Conservation (phyloP, 2,888 invertebrate species). For the Galeopsomyia nigrocyanea region DNA sequence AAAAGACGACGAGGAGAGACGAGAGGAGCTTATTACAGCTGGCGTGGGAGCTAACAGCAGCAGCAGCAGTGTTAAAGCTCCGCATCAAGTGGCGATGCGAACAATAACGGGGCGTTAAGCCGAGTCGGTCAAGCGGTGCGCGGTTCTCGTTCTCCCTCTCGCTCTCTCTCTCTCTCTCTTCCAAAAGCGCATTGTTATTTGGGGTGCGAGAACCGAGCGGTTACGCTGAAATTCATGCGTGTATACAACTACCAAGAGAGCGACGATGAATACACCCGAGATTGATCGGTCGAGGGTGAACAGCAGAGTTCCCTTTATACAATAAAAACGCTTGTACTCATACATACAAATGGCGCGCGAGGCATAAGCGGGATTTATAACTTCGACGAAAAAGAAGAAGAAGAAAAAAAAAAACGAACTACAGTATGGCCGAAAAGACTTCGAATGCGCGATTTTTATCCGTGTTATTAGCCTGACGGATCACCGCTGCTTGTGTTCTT, state of each 20-base stretch:
- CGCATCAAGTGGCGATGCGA: slow-evolving; percentile 8
- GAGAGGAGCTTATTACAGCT: background rate
- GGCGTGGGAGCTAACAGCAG: background rate
- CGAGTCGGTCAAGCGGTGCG: slow-evolving; percentile 42
- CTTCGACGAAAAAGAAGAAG: slow-evolving; percentile 24
- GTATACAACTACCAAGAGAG: background rate
- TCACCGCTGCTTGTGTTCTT: slow-evolving; percentile 20
- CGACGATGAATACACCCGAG: slow-evolving; percentile 11
- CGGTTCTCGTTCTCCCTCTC: background rate
- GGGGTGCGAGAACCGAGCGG: too few relatives aligned
- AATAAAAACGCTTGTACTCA: too few relatives aligned
- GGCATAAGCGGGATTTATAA: too few relatives aligned
- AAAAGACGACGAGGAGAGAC: slow-evolving; percentile 14
- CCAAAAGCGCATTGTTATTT: too few relatives aligned
- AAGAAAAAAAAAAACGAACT: slow-evolving; percentile 2
- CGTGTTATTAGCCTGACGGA: slow-evolving; percentile 27
- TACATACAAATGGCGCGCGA: too few relatives aligned
- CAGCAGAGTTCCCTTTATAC: background rate
- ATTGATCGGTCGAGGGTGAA: slow-evolving; percentile 30
- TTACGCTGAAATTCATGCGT: background rate
- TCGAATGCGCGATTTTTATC: slow-evolving; percentile 20
- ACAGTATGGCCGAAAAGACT: background rate
- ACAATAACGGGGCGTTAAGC: slow-evolving; percentile 43
- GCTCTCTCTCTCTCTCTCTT: background rate
- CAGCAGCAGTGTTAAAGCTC: slow-evolving; percentile 7